phyloP scores from a whole-genome alignment of 2,888 invertebrate species.

The Ganaspis brasiliensis region DNA sequence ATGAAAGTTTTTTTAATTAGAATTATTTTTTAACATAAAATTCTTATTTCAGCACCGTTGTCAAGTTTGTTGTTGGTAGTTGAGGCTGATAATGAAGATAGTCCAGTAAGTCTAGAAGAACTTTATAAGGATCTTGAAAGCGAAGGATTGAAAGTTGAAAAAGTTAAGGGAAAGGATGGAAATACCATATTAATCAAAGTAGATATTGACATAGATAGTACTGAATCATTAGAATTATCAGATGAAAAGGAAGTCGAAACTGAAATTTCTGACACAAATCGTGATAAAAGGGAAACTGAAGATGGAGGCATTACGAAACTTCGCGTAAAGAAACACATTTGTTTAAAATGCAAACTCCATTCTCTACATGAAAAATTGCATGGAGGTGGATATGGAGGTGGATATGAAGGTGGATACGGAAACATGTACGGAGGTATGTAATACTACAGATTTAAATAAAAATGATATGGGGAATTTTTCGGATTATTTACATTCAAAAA shows the following conservation, averaged over 20 bases:
- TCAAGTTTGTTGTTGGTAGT: conserved; percentile 72
- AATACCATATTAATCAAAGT: conserved; percentile 69
- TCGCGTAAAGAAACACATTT: conserved; percentile 71
- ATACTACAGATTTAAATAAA: too few relatives aligned
- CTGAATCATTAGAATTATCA: conserved; percentile 27
- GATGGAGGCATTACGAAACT: conserved; percentile 62
- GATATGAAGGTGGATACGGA: conserved; percentile 54
- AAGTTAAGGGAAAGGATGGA: conserved; percentile 65
- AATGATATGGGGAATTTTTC: too few relatives aligned
- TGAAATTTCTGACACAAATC: conserved; percentile 40
- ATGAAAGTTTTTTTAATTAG: too few relatives aligned
- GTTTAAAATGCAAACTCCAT: conserved; percentile 67
- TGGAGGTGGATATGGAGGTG: conserved; percentile 48
- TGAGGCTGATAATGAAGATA: conserved; percentile 70
- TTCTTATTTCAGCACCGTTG: conserved; percentile 68
- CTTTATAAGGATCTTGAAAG: conserved; percentile 72
- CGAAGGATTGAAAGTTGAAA: conserved; percentile 72
- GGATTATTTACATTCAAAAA: too few relatives aligned
- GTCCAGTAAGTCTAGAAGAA: conserved; percentile 72
- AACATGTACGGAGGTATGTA: too few relatives aligned
- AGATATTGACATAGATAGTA: conserved; percentile 61
- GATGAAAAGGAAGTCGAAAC: conserved; percentile 54
- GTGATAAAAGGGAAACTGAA: conserved; percentile 47
- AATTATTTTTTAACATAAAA: too few relatives aligned
- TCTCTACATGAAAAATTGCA: conserved; percentile 51